Evolutionary conservation across 64 coral and sea anemone genomes (phyloP).

Genomic region (Pachyseris speciosa): DNA sequence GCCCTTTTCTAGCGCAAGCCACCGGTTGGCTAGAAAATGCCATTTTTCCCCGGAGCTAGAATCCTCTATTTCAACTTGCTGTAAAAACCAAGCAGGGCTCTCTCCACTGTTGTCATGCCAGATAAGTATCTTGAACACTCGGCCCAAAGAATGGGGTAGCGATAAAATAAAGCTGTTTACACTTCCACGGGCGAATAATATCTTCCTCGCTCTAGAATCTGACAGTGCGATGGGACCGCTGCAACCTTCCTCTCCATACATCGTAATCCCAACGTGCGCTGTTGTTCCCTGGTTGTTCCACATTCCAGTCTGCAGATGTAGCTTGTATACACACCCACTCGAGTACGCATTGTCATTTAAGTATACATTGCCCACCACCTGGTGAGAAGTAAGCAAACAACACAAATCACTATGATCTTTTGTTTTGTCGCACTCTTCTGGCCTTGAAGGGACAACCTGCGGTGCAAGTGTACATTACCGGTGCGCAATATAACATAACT

Average conservation of each 20-base stretch:
- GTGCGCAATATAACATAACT: too few species aligned
- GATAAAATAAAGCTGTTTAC: slow-evolving; percentile 56
- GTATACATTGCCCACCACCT: slow-evolving; percentile 66
- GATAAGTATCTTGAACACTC: slow-evolving; percentile 52
- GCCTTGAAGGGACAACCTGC: too few species aligned
- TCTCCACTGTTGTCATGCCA: slow-evolving; percentile 72
- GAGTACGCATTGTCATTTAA: background rate
- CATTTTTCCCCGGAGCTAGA: slow-evolving; percentile 2
- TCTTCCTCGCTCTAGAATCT: slow-evolving; percentile 14
- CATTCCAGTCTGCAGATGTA: slow-evolving; percentile 70
- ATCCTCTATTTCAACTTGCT: slow-evolving; percentile 54
- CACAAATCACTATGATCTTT: too few species aligned
- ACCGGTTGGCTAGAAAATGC: slow-evolving; percentile 57
- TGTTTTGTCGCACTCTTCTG: too few species aligned
- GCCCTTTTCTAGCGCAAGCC: slow-evolving; percentile 36
- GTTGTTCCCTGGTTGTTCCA: slow-evolving; percentile 71
- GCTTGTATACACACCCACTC: slow-evolving; percentile 41
- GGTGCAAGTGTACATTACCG: too few species aligned
- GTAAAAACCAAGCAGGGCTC: slow-evolving; percentile 64
- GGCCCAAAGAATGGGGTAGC: slow-evolving; percentile 25
- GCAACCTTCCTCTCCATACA: slow-evolving; percentile 70
- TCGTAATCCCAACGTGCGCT: slow-evolving; percentile 43
- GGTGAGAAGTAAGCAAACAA: background rate
- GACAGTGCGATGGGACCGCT: slow-evolving; percentile 48
- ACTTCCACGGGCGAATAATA: slow-evolving; percentile 64